Percentiles rank a stretch among this genome's conserved stretches.
phyloP scores from a whole-genome alignment of 2,113 vertebrate genomes.

The Noturus placidus region DNA sequence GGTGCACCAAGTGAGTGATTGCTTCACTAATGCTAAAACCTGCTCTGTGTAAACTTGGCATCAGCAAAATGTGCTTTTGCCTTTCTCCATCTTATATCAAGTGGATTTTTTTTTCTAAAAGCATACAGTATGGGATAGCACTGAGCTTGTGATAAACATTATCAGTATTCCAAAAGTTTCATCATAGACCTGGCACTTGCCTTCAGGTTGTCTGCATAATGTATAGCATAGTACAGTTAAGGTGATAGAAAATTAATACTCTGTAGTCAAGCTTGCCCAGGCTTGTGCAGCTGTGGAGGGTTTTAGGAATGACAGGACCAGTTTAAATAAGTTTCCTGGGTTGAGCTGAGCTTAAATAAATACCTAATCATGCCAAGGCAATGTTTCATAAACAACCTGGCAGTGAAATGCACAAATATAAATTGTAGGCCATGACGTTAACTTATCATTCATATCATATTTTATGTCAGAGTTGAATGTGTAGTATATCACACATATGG shows the following conservation, averaged over 20 bases:
- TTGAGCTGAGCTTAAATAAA: neutral
- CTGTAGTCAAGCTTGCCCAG: neutral
- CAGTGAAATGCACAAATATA: neutral
- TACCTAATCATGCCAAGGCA: neutral
- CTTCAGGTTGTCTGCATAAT: constrained; percentile 25
- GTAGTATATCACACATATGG: neutral
- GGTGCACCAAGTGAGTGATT: neutral
- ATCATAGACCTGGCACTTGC: neutral
- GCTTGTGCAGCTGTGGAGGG: neutral
- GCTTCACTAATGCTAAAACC: neutral
- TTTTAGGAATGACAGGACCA: neutral
- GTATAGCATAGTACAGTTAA: neutral
- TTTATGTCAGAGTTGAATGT: neutral
- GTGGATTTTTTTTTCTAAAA: neutral
- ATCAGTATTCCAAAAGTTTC: neutral
- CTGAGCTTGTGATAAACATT: neutral
- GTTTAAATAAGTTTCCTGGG: neutral
- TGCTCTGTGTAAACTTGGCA: neutral
- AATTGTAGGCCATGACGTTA: neutral
- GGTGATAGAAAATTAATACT: neutral
- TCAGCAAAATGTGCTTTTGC: neutral
- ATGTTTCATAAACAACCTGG: neutral
- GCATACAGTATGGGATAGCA: neutral
- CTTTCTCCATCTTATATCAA: neutral
- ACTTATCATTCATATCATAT: neutral